Evolutionary conservation across 23 tunicate genomes (phyloP).

Genomic region (Phallusia fumigata): DNA sequence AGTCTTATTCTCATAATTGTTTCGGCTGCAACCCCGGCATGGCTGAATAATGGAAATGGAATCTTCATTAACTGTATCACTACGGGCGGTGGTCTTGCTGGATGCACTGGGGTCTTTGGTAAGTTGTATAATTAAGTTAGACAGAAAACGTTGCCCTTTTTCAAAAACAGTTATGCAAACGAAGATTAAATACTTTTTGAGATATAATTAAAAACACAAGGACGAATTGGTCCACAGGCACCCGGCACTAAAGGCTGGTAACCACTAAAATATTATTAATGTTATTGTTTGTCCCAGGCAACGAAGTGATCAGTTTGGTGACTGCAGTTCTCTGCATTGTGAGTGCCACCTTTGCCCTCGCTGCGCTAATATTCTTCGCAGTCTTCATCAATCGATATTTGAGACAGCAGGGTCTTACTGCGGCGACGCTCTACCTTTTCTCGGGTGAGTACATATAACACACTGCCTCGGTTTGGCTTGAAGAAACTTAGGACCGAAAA

Average conservation of each 20-base stretch:
- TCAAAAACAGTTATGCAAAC: too few species aligned
- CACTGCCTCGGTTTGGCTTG: too few species aligned
- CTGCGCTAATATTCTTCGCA: background rate
- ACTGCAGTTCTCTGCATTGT: background rate
- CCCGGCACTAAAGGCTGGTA: too few species aligned
- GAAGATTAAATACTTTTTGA: too few species aligned
- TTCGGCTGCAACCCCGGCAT: constrained; percentile 17
- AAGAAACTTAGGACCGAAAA: too few species aligned
- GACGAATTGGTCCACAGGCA: too few species aligned
- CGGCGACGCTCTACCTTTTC: background rate
- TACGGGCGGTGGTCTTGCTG: background rate
- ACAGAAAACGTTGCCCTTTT: too few species aligned
- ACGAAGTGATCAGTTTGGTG: constrained; percentile 15
- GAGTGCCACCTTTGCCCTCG: background rate
- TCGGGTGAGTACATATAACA: background rate
- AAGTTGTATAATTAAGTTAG: background rate
- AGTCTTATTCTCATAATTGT: constrained; percentile 4
- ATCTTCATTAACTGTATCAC: constrained; percentile 2
- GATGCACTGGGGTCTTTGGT: constrained; percentile 13
- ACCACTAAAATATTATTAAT: too few species aligned
- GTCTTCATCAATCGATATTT: background rate
- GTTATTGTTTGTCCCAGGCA: background rate
- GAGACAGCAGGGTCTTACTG: constrained; percentile 5
- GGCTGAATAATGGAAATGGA: constrained; percentile 7
- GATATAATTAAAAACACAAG: too few species aligned